A percentile compares a stretch with the other conserved stretches of the same genome.
These are phyloP conservation scores for Acleris holmiana DNA, from an alignment of 2,888 invertebrate genomes.

Conservation along the genomic window DNA sequence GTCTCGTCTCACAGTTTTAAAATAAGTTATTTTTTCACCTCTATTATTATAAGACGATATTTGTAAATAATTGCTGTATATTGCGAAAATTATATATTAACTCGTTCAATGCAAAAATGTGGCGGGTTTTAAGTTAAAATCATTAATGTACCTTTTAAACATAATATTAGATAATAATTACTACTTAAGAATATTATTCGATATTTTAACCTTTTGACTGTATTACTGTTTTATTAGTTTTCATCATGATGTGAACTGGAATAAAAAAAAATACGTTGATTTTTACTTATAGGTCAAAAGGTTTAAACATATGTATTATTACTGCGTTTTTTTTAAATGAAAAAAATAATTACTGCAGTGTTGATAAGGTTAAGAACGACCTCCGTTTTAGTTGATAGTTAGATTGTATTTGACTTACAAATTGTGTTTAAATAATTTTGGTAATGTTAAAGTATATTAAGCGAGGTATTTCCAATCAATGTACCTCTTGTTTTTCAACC, in stretches of 20 bases:
- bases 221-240: neutral
- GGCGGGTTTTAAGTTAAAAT: slow-evolving; percentile 22
- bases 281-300: neutral
- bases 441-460: neutral
- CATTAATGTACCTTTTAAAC: slow-evolving; percentile 21
- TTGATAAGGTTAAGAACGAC: neutral
- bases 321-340: no score
- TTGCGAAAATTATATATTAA: slow-evolving; percentile 32
- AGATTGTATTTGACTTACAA: neutral
- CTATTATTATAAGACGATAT: slow-evolving; percentile 26
- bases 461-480: no score
- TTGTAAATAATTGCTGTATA: slow-evolving; percentile 37
- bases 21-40: slow-evolving; percentile 60
- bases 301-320: neutral
- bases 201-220: neutral
- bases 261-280: no score
- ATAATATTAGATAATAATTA: slow-evolving; percentile 9
- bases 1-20: slow-evolving; percentile 83
- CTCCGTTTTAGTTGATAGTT: neutral
- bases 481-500: no score
- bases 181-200: neutral
- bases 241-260: no score
- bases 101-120: slow-evolving; percentile 8
- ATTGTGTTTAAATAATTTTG: slow-evolving; percentile 1
- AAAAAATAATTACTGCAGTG: no score